Base-by-base conservation (phyloP, 2,888 invertebrate species). In the Carcina quercana region DNA sequence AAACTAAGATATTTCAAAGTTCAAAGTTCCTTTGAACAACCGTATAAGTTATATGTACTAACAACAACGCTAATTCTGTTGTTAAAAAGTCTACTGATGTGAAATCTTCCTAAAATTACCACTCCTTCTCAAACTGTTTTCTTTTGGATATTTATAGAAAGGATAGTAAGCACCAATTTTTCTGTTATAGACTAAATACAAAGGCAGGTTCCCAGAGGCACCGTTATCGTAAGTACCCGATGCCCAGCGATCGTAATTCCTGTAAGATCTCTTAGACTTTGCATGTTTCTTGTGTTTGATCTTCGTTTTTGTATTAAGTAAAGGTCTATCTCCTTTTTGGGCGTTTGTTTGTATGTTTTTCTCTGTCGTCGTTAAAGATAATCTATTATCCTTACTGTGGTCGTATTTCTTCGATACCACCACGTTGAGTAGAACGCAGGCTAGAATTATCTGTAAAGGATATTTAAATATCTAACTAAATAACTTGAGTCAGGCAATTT, bases 161-260 rank as follows among this genome's bases (percentile, higher is more conserved):
- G 80, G 79, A 17, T 62, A 76, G 25, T 80, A 80, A 0, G 75
- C 58, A 0, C 78, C 78, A 5, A 53, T 45, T 44, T 78, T 75
- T 35, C 57, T 64, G 31, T 78, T 80, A 25, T 62, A 78, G 1
- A 80, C 74, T 25, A 80, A 52, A 37, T 80, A 80, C 3, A 78
- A 75, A 0, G 79, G 74, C 12, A 75, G 47, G 28, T 53, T 57
- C 12, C 10, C 25, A 13, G 30, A 26, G 29, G 52, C 45, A 8
- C 33, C 38, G 2, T 42, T 51, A 13, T 51, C 47, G 20, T 37
- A 47, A 3, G 45, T 41, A 2, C 47, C 37, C 2, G 50, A 47
- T 62, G 33, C 28, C 25, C 35, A 38, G 10, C 38, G 30, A n/a
- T 38, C 31, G 12, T 32, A 34, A n/a, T 49, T 45, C 15, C 53